These are phyloP conservation scores for Scrobipalpa atriplicella DNA, from an alignment of 2,888 invertebrate species.

Conservation along the genomic window DNA sequence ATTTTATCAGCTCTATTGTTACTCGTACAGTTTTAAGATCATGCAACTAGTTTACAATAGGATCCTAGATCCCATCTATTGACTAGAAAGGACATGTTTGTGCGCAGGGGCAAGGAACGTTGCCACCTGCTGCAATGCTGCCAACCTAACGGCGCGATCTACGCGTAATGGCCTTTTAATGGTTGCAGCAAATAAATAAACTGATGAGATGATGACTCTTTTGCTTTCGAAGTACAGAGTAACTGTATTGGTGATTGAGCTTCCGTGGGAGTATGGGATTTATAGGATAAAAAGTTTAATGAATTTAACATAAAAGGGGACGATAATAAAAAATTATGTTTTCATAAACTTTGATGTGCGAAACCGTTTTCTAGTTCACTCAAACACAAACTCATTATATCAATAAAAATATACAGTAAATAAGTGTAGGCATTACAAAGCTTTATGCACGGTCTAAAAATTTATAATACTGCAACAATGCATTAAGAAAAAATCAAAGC, in stretches of 20 bases:
- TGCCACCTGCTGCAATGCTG: conserved; percentile 33
- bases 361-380: too few species aligned
- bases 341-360: too few species aligned
- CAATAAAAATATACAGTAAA: neutral
- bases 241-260: conserved; percentile 20
- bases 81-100: conserved; percentile 33
- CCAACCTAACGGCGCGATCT: conserved; percentile 41
- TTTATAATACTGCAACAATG: neutral
- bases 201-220: conserved; percentile 23
- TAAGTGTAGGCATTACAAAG: too few species aligned
- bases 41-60: neutral
- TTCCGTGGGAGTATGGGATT: conserved; percentile 4
- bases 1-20: too few species aligned
- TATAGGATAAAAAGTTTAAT: neutral
- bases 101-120: conserved; percentile 37
- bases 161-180: conserved; percentile 35
- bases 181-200: conserved; percentile 33
- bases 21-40: neutral
- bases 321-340: neutral
- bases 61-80: conserved; percentile 21
- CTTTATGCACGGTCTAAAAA: too few species aligned
- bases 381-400: neutral
- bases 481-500: neutral
- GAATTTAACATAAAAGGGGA: neutral
- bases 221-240: conserved; percentile 12